Conservation (phyloP, 1,140 invertebrate genomes). For the Wiebesia pumilae region DNA sequence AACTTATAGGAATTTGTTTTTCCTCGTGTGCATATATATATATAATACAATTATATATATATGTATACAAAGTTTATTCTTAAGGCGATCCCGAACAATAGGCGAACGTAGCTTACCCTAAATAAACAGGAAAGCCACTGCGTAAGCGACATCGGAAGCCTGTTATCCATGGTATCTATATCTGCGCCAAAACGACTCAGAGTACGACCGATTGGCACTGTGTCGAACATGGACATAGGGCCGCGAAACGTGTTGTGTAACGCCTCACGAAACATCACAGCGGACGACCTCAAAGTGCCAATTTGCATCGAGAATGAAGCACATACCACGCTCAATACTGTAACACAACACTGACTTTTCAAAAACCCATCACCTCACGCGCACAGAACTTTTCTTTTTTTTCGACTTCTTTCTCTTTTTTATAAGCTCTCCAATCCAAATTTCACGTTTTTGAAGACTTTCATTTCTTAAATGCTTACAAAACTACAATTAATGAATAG, state of each 20-base stretch:
- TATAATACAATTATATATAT: slow-evolving; percentile 8
- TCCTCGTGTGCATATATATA: slow-evolving; percentile 3
- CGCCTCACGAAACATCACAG: slow-evolving; percentile 80
- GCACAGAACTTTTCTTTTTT: slow-evolving; percentile 34
- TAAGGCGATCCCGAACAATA: slow-evolving; percentile 23
- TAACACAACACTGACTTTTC: slow-evolving; percentile 68
- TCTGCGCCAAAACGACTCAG: slow-evolving; percentile 91
- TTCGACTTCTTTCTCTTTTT: slow-evolving; percentile 1
- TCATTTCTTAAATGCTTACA: not conserved
- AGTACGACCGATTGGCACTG: slow-evolving; percentile 88
- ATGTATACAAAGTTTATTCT: not conserved
- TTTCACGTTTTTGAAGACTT: not conserved
- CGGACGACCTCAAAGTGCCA: slow-evolving; percentile 83
- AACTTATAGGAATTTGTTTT: not conserved
- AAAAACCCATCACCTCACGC: slow-evolving; percentile 52
- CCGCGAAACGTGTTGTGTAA: slow-evolving; percentile 82
- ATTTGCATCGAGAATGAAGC: slow-evolving; percentile 81
- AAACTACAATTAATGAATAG: not conserved
- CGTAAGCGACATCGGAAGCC: slow-evolving; percentile 82
- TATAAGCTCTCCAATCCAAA: not conserved
- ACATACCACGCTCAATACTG: slow-evolving; percentile 82
- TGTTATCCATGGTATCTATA: slow-evolving; percentile 86
- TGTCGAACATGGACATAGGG: slow-evolving; percentile 89
- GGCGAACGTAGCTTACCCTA: slow-evolving; percentile 63
- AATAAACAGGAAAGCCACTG: slow-evolving; percentile 79